These are phyloP conservation scores for Ceryle rudis DNA, from an alignment of 2,797 vertebrate genomes.

Conservation along the genomic window DNA sequence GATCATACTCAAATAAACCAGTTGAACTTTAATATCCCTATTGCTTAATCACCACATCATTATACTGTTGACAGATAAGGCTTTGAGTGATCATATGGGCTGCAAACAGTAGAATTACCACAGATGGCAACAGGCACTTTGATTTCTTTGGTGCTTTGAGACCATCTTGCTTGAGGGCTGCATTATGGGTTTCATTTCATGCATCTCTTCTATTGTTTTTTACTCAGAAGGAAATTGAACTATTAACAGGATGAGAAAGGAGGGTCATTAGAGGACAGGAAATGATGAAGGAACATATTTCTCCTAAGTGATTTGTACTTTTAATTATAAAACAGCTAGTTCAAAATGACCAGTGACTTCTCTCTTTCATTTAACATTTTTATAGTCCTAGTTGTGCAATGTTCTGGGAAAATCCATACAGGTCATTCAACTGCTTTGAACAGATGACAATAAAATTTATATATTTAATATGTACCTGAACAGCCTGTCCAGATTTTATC, in stretches of 20 bases:
- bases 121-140: background rate
- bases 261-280: background rate
- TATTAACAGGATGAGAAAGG: background rate
- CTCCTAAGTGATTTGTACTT: background rate
- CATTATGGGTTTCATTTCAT: background rate
- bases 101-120: background rate
- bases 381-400: background rate
- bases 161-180: background rate
- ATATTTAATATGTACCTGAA: background rate
- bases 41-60: background rate
- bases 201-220: background rate
- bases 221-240: background rate
- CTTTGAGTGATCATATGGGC: background rate
- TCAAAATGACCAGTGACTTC: background rate
- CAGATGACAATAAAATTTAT: background rate
- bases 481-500: background rate
- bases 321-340: background rate
- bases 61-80: background rate
- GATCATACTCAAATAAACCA: background rate
- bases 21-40: constrained; percentile 1
- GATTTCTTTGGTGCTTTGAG: constrained; percentile 34
- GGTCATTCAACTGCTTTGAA: background rate
- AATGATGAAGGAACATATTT: background rate
- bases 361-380: background rate
- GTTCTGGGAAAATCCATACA: background rate